A percentile compares a stretch with the other conserved stretches of the same genome.
Conservation (phyloP, 2,888 invertebrate species). For the Apeira syringaria region DNA sequence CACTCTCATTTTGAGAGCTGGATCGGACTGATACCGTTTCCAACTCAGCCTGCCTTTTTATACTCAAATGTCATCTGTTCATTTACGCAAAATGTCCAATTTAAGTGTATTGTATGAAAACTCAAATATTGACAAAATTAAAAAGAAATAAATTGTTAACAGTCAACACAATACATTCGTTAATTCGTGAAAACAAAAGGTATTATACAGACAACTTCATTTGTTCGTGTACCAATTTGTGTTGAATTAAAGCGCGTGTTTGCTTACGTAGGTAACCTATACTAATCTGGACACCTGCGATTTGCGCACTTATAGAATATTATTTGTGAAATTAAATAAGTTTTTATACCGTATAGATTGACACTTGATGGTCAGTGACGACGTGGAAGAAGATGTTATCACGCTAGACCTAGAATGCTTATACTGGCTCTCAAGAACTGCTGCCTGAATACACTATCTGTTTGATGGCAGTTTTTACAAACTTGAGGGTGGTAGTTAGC, state of each 20-base stretch:
- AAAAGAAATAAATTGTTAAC: constrained; percentile 43
- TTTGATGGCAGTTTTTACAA: no score
- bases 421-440: no score
- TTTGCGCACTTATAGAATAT: no score
- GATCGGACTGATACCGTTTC: constrained; percentile 66
- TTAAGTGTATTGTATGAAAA: constrained; percentile 28
- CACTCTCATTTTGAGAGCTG: constrained; percentile 76
- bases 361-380: no score
- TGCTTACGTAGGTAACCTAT: neutral
- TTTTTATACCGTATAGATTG: no score
- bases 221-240: neutral
- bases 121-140: constrained; percentile 49
- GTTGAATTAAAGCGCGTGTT: neutral
- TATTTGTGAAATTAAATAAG: no score
- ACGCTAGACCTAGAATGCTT: no score
- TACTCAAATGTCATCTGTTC: constrained; percentile 44
- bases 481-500: no score
- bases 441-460: no score
- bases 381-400: no score
- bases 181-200: constrained; percentile 56
- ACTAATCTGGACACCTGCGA: no score
- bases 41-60: constrained; percentile 50
- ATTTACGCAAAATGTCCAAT: constrained; percentile 37
- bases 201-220: constrained; percentile 41
- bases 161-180: constrained; percentile 46